Evolutionary conservation across 1,140 invertebrate genomes (phyloP).

Genomic region (Neoseiulus cucumeris): DNA sequence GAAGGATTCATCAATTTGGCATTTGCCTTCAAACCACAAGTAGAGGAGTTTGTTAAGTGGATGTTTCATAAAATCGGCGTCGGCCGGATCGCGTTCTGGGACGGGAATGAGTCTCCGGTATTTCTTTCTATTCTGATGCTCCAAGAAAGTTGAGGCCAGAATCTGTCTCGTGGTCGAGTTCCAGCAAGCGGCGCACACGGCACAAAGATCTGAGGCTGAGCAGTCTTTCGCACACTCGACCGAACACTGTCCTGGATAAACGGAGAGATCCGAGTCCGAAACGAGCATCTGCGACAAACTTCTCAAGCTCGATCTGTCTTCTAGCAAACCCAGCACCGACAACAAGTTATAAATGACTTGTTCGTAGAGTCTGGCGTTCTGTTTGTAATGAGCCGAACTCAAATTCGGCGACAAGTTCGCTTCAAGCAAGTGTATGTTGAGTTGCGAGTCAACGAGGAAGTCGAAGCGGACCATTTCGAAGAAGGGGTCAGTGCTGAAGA

Average conservation of each 20-base stretch:
- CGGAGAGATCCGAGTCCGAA: conserved; percentile 53
- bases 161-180: conserved; percentile 35
- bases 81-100: conserved; percentile 19
- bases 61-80: conserved; percentile 35
- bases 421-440: conserved; percentile 75
- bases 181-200: conserved; percentile 54
- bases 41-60: conserved; percentile 37
- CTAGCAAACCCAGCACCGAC: conserved; percentile 44
- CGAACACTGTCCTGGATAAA: conserved; percentile 47
- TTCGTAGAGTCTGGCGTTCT: conserved; percentile 69
- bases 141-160: conserved; percentile 46
- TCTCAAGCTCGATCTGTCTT: conserved; percentile 25
- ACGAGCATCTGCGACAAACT: conserved; percentile 39
- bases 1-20: conserved; percentile 46
- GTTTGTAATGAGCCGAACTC: conserved; percentile 71
- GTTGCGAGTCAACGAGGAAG: conserved; percentile 66
- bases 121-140: conserved; percentile 46
- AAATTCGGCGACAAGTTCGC: conserved; percentile 97
- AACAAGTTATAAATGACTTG: conserved; percentile 76
- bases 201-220: conserved; percentile 45
- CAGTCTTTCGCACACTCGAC: conserved; percentile 36
- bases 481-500: conserved; percentile 42
- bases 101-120: conserved; percentile 24
- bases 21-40: conserved; percentile 64
- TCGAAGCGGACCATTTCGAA: conserved; percentile 89